A percentile compares a stretch with the other conserved stretches of the same genome.
Conservation (phyloP, 2,888 invertebrate genomes). For the Xestia ashworthii region DNA sequence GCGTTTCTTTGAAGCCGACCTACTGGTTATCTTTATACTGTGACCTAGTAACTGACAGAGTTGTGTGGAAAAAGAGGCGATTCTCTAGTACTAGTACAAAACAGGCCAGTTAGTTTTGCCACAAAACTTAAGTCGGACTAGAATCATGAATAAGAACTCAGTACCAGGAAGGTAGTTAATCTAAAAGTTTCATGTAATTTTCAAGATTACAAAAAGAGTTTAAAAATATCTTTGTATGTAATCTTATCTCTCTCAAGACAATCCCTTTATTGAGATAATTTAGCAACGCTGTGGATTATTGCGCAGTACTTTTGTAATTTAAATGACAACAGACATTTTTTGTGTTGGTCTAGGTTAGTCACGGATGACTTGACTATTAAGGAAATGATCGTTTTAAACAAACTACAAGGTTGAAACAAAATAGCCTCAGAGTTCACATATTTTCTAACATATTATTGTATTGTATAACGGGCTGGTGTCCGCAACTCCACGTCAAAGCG, state of each 20-base stretch:
- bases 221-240: background rate
- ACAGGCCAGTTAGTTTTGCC: background rate
- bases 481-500: too few species aligned
- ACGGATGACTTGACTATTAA: background rate
- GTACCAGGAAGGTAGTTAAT: background rate
- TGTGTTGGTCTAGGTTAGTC: background rate
- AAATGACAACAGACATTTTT: background rate
- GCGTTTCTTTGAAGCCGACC: too few species aligned
- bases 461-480: too few species aligned
- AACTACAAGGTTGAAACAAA: background rate
- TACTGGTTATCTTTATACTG: too few species aligned
- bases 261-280: background rate
- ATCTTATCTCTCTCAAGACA: slow-evolving; percentile 27
- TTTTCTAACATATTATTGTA: too few species aligned
- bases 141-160: too few species aligned
- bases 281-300: background rate
- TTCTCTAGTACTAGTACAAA: background rate
- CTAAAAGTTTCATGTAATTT: background rate
- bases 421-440: background rate
- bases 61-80: background rate
- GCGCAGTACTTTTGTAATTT: background rate
- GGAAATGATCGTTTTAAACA: background rate
- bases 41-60: background rate
- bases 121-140: background rate
- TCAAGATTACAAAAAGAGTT: background rate